Evolutionary conservation across 2,888 invertebrate genomes (phyloP), one percentile per base, ranked within the genome.

Genomic region (Tethea ocularis): DNA sequence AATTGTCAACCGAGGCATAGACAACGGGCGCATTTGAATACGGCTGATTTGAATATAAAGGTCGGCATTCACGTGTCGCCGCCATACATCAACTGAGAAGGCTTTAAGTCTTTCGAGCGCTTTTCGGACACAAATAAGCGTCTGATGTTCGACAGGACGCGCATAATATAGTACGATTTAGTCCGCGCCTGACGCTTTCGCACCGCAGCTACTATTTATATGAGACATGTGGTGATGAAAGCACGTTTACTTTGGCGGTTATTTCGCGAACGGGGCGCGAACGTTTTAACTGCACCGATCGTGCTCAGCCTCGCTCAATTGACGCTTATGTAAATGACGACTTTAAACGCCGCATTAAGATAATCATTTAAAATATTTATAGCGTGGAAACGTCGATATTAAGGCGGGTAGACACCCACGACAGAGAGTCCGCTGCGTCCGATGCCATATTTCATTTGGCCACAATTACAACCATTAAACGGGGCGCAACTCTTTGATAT

Each of bases 111-210:
- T 91, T 87, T 72, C 87, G 88, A 87, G 85, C 89, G 89, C 91
- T 89, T 91, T 90, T 91, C 72, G 87, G 91, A 89, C 91, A 88
- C 91, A 93, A 91, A 92, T 93, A 91, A 89, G 90, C 88, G 86
- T 88, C 84, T 86, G 87, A 86, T 82, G 83, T 84, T 85, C 81
- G 86, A 88, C 83, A 82, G 86, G 78, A 76, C 68, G 75, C 80
- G 86, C 84, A 88, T 90, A 89, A 90, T 89, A 76, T 77, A 76
- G 65, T 71, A 75, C 74, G 78, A 80, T 80, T 85, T 81, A 72
- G 72, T 70, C 72, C 65, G 57, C 72, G 69, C 61, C 20, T 20
- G 46, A 46, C 60, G 67, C 68, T 65, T 65, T 68, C 71, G 71
- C 71, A 72, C 72, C 69, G 72, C 66, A 10, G 67, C 69, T 65